phyloP scores from a whole-genome alignment of 1,140 invertebrate species.

The Lethrus apterus region DNA sequence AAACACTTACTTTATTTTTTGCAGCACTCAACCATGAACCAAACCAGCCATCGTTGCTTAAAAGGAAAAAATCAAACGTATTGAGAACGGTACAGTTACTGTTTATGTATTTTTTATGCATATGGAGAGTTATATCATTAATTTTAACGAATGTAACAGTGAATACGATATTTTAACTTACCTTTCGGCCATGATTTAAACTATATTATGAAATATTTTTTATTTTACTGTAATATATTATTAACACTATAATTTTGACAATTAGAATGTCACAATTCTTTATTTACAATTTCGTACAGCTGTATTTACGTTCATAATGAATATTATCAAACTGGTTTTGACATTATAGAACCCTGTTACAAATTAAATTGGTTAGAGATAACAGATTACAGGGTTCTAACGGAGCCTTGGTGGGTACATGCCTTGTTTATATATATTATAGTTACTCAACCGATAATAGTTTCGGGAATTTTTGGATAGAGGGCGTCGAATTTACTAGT shows the following conservation, averaged over 20 bases:
- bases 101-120: background rate
- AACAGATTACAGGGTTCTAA: too few relatives aligned
- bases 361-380: too few relatives aligned
- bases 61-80: conserved; percentile 1
- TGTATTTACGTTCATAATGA: too few relatives aligned
- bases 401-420: too few relatives aligned
- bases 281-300: conserved; percentile 13
- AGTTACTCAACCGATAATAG: too few relatives aligned
- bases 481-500: too few relatives aligned
- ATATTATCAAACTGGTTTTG: too few relatives aligned
- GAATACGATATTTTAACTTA: too few relatives aligned
- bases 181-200: conserved; percentile 1
- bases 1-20: conserved; percentile 36
- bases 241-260: conserved; percentile 12
- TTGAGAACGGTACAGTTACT: background rate
- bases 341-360: too few relatives aligned
- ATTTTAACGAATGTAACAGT: too few relatives aligned
- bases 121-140: background rate
- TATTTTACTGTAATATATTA: conserved; percentile 2
- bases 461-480: too few relatives aligned
- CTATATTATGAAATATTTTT: background rate
- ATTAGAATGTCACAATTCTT: conserved; percentile 6
- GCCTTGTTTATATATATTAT: too few relatives aligned
- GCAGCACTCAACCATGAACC: conserved; percentile 39
- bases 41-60: conserved; percentile 32